Base-by-base conservation (phyloP, 2,888 invertebrate species). In the Platycheirus rosarum region DNA sequence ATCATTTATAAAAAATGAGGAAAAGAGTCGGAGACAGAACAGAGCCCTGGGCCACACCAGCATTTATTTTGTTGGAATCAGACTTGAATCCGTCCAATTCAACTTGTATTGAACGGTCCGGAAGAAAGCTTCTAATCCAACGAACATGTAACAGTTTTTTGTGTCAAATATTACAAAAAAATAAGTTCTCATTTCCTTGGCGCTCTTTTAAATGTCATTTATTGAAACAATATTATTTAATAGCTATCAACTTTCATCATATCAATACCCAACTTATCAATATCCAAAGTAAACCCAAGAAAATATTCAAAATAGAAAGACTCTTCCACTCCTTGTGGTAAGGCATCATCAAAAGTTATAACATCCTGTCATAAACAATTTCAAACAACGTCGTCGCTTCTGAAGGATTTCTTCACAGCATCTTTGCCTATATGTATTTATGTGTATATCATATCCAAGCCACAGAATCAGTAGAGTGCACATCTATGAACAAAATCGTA, bases 351-450 rank as follows among this genome's bases (percentile, higher is more conserved):
- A 76, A 76, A 82, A 82, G 76, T 82, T 82, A 76, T 63, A 71
- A 82, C 76, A 62, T 82, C 76, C 76, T 76, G 80, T 80, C 80
- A 76, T 76, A 66, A 82, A 68, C 80, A 82, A 76, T 71, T 66
- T 76, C 71, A 71, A 68, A 71, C 71, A 62, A 71, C 51, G 57
- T 37, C 55, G 9, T 26, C 40, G 60, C n/a, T 14, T 53, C 69
- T 35, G 69, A 35, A 74, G 51, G 23, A 76, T 62, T 65, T 20
- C 16, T 37, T 6, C 7, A 7, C 42, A 75, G 16, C 51, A 51
- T 46, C 65, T 63, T 71, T 32, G 35, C 20, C 44, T 20, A 44
- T 26, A 2, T 2, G 5, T 8, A 32, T 23, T 23, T 23, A 23
- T 23, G 5, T 8, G 8, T 23, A 4, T 23, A 23, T 23, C 3